Evolutionary conservation across 2,888 invertebrate species (phyloP).

Genomic region (Rhingia rostrata): DNA sequence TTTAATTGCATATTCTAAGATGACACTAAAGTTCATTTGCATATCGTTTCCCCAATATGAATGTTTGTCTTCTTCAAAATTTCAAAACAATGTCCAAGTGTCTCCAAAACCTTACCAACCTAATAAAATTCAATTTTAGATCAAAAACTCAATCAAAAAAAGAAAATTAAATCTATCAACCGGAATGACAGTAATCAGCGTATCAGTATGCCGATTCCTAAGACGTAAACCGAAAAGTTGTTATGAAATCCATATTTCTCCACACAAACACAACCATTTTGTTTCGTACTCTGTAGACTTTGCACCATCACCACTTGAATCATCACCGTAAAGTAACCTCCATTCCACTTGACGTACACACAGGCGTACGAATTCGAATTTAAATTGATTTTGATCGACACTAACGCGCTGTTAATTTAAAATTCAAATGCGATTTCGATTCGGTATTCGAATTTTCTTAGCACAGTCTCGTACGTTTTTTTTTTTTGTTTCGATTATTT

Average conservation of each 20-base stretch:
- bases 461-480: neutral
- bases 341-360: neutral
- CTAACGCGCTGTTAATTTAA: constrained; percentile 43
- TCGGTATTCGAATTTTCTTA: constrained; percentile 35
- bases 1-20: too few species aligned
- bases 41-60: too few species aligned
- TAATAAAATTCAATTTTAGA: too few species aligned
- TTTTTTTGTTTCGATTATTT: constrained; percentile 8
- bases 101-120: too few species aligned
- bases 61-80: too few species aligned
- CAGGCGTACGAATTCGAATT: constrained; percentile 30
- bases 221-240: constrained; percentile 15
- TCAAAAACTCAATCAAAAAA: too few species aligned
- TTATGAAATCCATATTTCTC: constrained; percentile 53
- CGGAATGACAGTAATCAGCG: constrained; percentile 3
- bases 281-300: too few species aligned
- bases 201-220: constrained; percentile 1
- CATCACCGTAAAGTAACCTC: constrained; percentile 10
- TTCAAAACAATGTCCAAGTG: too few species aligned
- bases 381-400: constrained; percentile 33
- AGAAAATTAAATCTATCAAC: constrained; percentile 4
- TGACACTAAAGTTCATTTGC: too few species aligned
- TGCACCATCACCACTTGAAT: constrained; percentile 47
- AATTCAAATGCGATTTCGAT: constrained; percentile 63
- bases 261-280: too few species aligned